Evolutionary conservation across 2,888 invertebrate genomes (phyloP), one percentile per base, ranked within the genome.

Genomic region (Alsophila aescularia): DNA sequence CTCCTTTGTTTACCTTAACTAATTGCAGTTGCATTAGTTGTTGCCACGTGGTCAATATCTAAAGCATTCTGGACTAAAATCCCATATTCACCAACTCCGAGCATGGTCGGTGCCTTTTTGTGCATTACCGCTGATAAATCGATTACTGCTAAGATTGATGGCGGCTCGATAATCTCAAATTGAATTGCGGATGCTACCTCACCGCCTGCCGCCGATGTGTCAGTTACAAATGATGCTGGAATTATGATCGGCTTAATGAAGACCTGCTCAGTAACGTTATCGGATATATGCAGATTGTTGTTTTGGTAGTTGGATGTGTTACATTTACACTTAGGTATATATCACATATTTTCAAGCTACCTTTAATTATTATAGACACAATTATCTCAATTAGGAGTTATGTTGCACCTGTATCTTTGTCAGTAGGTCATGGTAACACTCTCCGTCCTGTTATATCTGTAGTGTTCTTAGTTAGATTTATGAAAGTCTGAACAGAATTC

Each of bases 191-290:
- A 65, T 67, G 69, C 66, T 70, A 69, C 71, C 60, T 64, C 59
- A 49, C 43, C 49, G 50, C 60, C 59, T 59, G 47, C 32, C 48
- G 29, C 10, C 32, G 32, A 10, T 1, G 37, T 73, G 79, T 74
- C 77, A 77, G 79, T 75, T 65, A 78, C 73, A 77, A 80, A 79
- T 80, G 77, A 77, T 72, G 53, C 52, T 47, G 41, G 41, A 50
- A 43, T 47, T 43, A 60, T 55, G 58, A 60, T 61, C 56, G 32
- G 43, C 37, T 54, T 61, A 66, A 58, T 66, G 47, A 53, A 47
- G 47, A 41, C 47, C 66, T 62, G 54, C 52, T 5, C 7, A 24
- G 8, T 24, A 24, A 58, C 60, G 45, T 29, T 53, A 63, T 62
- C 60, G 42, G 52, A 47, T 42, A 29, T 36, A 68, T 65, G 67